Evolutionary conservation across 2,888 invertebrate species (phyloP).

Genomic region (Philaethria dido): DNA sequence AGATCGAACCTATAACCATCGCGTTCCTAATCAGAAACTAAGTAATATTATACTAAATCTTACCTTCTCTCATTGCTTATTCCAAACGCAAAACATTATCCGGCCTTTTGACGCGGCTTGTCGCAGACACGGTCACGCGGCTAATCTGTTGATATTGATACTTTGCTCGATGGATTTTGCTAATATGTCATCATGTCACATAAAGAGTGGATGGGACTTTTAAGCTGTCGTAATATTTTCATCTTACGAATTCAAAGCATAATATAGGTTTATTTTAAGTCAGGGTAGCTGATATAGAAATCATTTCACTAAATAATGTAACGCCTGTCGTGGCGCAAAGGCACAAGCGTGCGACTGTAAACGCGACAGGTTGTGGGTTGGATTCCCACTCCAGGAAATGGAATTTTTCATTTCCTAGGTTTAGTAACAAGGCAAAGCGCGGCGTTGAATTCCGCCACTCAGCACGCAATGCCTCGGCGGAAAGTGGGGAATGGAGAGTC

Average conservation of each 20-base stretch:
- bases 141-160: constrained; percentile 78
- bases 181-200: constrained; percentile 11
- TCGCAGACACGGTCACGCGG: constrained; percentile 52
- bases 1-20: not conserved
- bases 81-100: constrained; percentile 49
- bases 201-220: not conserved
- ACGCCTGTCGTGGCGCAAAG: no score
- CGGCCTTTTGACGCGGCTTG: constrained; percentile 61
- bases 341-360: no score
- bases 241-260: not conserved
- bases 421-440: no score
- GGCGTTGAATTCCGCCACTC: no score
- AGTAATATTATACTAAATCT: constrained; percentile 19
- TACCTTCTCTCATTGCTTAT: constrained; percentile 29
- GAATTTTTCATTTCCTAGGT: no score
- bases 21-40: not conserved
- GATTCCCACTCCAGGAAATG: no score
- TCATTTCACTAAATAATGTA: no score
- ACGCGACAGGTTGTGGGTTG: no score
- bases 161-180: constrained; percentile 46
- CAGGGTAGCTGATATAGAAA: no score
- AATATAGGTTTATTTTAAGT: no score
- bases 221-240: not conserved
- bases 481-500: no score
- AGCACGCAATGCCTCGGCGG: no score